A percentile compares a stretch with the other conserved stretches of the same genome.
Evolutionary conservation across 1,140 invertebrate genomes (phyloP).

Genomic region (Drosophila cardini): DNA sequence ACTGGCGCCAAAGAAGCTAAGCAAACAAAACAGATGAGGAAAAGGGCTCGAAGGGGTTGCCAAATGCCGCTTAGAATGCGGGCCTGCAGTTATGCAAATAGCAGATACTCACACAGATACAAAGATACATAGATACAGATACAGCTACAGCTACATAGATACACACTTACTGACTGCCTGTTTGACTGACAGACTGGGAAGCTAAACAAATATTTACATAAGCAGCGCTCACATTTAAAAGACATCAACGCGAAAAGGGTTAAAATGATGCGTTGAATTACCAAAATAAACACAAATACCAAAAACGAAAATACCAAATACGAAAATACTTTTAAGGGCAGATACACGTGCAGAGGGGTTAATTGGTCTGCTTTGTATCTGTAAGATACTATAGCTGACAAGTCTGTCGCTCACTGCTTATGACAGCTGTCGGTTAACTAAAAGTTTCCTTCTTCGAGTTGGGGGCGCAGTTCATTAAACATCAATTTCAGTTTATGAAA

Average conservation of each 20-base stretch:
- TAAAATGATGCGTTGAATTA: constrained; percentile 79
- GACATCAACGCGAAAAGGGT: constrained; percentile 70
- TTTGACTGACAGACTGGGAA: constrained; percentile 42
- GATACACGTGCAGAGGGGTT: constrained; percentile 49
- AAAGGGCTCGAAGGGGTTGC: constrained; percentile 51
- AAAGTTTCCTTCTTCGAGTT: constrained; percentile 54
- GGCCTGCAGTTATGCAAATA: constrained; percentile 64
- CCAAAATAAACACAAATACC: constrained; percentile 80
- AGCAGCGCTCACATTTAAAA: constrained; percentile 72
- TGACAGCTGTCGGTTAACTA: constrained; percentile 68
- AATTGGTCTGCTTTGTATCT: constrained; percentile 76
- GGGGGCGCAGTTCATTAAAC: constrained; percentile 67
- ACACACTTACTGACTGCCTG: constrained; percentile 21
- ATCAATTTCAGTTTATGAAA: constrained; percentile 49
- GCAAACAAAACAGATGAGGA: constrained; percentile 25
- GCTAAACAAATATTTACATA: constrained; percentile 73
- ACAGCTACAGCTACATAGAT: constrained; percentile 17
- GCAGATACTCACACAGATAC: constrained; percentile 30
- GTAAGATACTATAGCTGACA: constrained; percentile 54
- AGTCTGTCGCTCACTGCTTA: constrained; percentile 63
- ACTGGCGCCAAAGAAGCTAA: constrained; percentile 69
- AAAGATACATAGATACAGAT: constrained; percentile 35
- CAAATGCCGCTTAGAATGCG: constrained; percentile 46
- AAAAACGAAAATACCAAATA: constrained; percentile 66
- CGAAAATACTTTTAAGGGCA: constrained; percentile 70